Evolutionary conservation across 2,888 invertebrate genomes (phyloP), one percentile per base, ranked within the genome.

Genomic region (Acanthopleura granulata): DNA sequence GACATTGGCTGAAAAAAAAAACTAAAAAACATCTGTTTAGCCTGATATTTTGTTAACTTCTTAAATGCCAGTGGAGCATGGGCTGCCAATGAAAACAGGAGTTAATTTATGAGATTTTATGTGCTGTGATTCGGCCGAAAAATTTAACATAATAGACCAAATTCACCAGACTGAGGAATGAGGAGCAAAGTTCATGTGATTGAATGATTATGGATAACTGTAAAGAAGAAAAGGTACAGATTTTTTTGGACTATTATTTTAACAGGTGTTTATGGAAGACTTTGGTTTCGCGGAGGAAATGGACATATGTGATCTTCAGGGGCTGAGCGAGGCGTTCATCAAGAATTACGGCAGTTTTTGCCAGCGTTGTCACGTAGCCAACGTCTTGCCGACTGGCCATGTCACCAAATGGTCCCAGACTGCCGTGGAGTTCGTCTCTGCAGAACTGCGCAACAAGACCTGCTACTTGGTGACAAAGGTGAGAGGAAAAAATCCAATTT

Each of bases 361-460:
- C 29, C 81, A 84, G 49, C 93, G 93, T 80, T 94, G 95, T 78
- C 94, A 94, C 86, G 87, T 96, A 72, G 93, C 93, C 0, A 94
- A 94, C 27, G 92, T 96, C 15, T 89, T 91, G 30, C 94, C 96
- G 0, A 94, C 94, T 0, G 94, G 94, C 0, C 84, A 83, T 25
- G 88, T 87, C 50, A 80, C 74, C 73, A 79, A 78, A 49, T 90
- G 90, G 90, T 86, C 90, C 0, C 76, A 78, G 11, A 87, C 88
- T 0, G 85, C 89, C n/a, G 83, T 82, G 73, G 89, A 90, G 62
- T 82, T 78, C 27, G 83, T 89, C 81, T 62, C 77, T 25, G 82
- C 66, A 27, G 66, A 66, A 66, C 22, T 66, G 1, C 29, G n/a
- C 50, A 40, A 71, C 1, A 49, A 49, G 25, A 40, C 30, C 4